Conservation (phyloP, 2,797 vertebrate genomes). For the Acipenser transmontanus region DNA sequence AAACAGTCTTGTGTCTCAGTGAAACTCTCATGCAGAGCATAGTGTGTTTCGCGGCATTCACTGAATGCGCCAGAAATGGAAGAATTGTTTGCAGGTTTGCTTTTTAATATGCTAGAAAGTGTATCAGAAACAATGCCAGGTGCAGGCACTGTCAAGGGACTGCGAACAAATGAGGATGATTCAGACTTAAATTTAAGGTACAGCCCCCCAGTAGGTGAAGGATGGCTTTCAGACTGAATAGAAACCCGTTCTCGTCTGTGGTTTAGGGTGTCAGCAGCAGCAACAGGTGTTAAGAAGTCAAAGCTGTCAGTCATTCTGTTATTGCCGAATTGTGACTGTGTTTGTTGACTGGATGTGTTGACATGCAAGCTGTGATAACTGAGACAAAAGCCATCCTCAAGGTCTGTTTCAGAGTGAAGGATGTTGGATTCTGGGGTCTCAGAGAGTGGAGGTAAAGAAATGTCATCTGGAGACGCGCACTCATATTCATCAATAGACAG, state of each 20-base stretch:
- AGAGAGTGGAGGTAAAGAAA: slow-evolving; percentile 82
- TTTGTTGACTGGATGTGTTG: slow-evolving; percentile 52
- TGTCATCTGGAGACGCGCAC: slow-evolving; percentile 80
- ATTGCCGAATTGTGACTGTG: slow-evolving; percentile 38
- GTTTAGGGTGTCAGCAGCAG: slow-evolving; percentile 39
- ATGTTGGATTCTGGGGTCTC: slow-evolving; percentile 78
- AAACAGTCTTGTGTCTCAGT: slow-evolving; percentile 56
- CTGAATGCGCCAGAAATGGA: slow-evolving; percentile 23
- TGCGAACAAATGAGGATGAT: slow-evolving; percentile 51
- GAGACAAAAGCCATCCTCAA: slow-evolving; percentile 61
- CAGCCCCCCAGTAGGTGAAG: slow-evolving; percentile 38
- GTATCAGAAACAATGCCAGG: slow-evolving; percentile 42
- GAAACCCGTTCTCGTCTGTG: slow-evolving; percentile 41
- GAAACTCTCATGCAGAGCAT: slow-evolving; percentile 48
- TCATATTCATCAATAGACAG: slow-evolving; percentile 78
- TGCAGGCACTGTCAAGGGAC: slow-evolving; percentile 46
- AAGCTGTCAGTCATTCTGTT: slow-evolving; percentile 29
- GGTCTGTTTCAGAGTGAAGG: slow-evolving; percentile 67
- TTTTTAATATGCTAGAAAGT: slow-evolving; percentile 42
- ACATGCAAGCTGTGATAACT: slow-evolving; percentile 56
- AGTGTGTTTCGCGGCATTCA: slow-evolving; percentile 51
- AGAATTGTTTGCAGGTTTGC: slow-evolving; percentile 25
- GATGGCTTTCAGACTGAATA: slow-evolving; percentile 45
- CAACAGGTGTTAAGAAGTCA: slow-evolving; percentile 39
- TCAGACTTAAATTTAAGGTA: slow-evolving; percentile 49